Percentiles rank a stretch among this genome's conserved stretches.
Conservation (phyloP, 2,797 vertebrate species). For the Poliocrania exsul region DNA sequence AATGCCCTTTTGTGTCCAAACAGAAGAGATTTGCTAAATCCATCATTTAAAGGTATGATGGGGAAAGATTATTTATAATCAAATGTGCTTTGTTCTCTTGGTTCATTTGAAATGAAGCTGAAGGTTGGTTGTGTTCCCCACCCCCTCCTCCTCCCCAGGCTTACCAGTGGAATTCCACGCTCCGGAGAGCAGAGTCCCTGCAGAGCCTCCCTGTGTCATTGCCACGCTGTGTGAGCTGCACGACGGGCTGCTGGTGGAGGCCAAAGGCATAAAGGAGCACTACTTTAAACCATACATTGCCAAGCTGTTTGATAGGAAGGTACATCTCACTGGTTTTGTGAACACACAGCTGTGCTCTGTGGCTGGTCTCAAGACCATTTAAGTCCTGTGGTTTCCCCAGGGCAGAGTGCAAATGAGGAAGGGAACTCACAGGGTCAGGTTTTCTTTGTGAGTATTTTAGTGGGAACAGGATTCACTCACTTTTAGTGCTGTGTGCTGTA, state of each 20-base stretch:
- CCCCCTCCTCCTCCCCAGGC: slow-evolving; percentile 67
- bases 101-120: slow-evolving; percentile 16
- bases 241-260: slow-evolving; percentile 92
- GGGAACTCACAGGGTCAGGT: not conserved
- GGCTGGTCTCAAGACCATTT: not conserved
- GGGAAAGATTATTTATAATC: not conserved
- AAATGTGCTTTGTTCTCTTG: not conserved
- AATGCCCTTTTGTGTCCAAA: slow-evolving; percentile 90
- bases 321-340: slow-evolving; percentile 24
- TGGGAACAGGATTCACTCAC: not conserved
- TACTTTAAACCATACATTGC: slow-evolving; percentile 96
- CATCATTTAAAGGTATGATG: slow-evolving; percentile 86
- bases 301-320: slow-evolving; percentile 90
- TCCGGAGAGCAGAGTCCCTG: slow-evolving; percentile 62
- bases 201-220: slow-evolving; percentile 86
- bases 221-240: slow-evolving; percentile 90
- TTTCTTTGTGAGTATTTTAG: not conserved
- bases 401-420: not conserved
- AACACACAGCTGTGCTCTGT: rapidly evolving
- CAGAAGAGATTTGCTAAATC: slow-evolving; percentile 91
- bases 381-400: not conserved
- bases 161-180: slow-evolving; percentile 76
- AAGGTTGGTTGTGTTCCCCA: not conserved
- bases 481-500: not conserved
- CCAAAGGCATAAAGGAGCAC: slow-evolving; percentile 96